phyloP scores from a whole-genome alignment of 2,797 vertebrate species.

The Lemur catta region DNA sequence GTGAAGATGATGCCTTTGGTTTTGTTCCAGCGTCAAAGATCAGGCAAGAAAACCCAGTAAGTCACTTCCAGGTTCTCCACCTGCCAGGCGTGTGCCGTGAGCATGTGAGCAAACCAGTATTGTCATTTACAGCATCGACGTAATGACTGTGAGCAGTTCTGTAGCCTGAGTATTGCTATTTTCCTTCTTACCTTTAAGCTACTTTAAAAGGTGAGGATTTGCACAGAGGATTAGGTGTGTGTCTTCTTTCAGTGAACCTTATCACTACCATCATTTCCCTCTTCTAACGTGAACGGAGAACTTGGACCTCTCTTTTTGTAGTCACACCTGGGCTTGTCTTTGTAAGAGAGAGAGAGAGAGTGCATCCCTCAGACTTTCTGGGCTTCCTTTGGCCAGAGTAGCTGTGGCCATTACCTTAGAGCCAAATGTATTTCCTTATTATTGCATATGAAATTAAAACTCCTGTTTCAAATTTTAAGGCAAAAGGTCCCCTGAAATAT shows the following conservation, averaged over 20 bases:
- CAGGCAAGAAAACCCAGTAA: background rate
- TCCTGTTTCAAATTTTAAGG: background rate
- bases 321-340: background rate
- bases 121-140: background rate
- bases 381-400: background rate
- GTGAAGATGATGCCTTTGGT: background rate
- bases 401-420: background rate
- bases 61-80: background rate
- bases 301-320: background rate
- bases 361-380: background rate
- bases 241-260: background rate
- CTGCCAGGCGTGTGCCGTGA: background rate
- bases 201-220: background rate
- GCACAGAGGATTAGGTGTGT: background rate
- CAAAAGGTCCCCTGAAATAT: background rate
- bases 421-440: background rate
- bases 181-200: background rate
- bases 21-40: background rate
- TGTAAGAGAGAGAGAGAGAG: background rate
- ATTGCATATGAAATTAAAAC: constrained; percentile 1
- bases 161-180: background rate
- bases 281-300: background rate
- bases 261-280: background rate
- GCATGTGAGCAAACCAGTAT: background rate
- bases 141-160: background rate